Base-by-base conservation (phyloP, 2,888 invertebrate genomes). In the Mechanitis mazaeus region DNA sequence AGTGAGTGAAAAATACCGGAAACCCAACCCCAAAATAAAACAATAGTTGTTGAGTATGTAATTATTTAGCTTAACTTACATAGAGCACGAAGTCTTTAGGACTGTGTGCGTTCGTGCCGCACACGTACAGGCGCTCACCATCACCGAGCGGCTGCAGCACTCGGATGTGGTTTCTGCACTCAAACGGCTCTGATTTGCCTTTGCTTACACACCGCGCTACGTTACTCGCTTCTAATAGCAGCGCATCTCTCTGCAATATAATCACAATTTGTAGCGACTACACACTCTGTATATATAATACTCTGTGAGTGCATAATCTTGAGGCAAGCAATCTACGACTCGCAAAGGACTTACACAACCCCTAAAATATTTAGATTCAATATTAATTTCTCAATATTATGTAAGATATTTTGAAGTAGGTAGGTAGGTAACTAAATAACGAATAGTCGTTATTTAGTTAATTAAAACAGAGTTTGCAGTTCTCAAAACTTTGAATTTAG, bases 141-240 rank as follows among this genome's bases (percentile, higher is more conserved):
- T 93, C 92, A n/a, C 92, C 92, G 61, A 93, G 83, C n/a, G 92
- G 92, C 74, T 93, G 92, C 72, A 93, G 84, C 64, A 93, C 93
- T 59, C 93, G 85, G 60, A 93, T 90, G 80, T 93, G 93, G 79
- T 93, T 93, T 66, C 92, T 86, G 73, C 93, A 93, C 78, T 93
- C 93, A 74, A 92, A 93, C 63, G 92, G 91, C 86, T 93, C 92
- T 54, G 92, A 92, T 82, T 93, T 93, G 70, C 93, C 93, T 77
- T 92, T 92, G 69, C 92, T 92, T 61, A 92, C 92, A 74, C 93
- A 93, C 66, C 90, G 86, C 54, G 90, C 91, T 67, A 92, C 91
- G 74, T 92, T 92, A 69, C 91, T 90, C 45, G 93, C 92, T 76
- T 92, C 92, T 77, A 93, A 79, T 58, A 90, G 74, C 71, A 93